phyloP scores from a whole-genome alignment of 2,113 vertebrate species.

The Raja brachyura region DNA sequence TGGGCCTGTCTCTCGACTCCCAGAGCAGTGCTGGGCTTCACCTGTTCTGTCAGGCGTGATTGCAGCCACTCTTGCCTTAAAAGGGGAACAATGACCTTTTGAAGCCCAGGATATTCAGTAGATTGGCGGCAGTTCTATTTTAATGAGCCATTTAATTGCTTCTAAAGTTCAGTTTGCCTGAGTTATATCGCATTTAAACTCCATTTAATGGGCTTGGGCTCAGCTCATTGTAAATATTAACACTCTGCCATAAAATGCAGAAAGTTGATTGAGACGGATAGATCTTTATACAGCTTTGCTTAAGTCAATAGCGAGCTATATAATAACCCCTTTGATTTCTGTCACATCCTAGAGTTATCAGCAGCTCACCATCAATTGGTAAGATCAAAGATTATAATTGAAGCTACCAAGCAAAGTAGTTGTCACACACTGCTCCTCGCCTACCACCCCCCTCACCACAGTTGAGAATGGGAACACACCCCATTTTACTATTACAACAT shows the following conservation, averaged over 20 bases:
- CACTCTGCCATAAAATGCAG: slow-evolving; percentile 10
- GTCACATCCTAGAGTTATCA: background rate
- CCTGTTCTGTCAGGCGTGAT: background rate
- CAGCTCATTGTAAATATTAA: background rate
- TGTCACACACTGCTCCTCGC: background rate
- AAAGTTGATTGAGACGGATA: background rate
- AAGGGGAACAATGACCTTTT: background rate
- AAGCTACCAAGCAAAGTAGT: background rate
- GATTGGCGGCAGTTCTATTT: slow-evolving; percentile 2
- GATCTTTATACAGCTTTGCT: background rate
- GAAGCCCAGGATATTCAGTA: background rate
- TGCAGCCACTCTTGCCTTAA: background rate
- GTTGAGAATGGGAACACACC: too few relatives aligned
- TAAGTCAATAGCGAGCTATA: background rate
- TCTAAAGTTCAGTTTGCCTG: background rate
- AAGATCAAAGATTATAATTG: background rate
- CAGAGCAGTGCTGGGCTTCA: background rate
- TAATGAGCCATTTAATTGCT: background rate
- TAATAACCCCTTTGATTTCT: slow-evolving; percentile 11
- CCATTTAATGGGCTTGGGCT: background rate
- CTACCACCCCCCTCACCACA: too few relatives aligned
- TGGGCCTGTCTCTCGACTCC: too few relatives aligned
- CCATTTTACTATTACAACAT: too few relatives aligned
- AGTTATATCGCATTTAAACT: background rate
- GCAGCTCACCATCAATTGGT: background rate